These are phyloP conservation scores for Pituophis catenifer DNA, from an alignment of 2,113 vertebrate species.

Conservation along the genomic window DNA sequence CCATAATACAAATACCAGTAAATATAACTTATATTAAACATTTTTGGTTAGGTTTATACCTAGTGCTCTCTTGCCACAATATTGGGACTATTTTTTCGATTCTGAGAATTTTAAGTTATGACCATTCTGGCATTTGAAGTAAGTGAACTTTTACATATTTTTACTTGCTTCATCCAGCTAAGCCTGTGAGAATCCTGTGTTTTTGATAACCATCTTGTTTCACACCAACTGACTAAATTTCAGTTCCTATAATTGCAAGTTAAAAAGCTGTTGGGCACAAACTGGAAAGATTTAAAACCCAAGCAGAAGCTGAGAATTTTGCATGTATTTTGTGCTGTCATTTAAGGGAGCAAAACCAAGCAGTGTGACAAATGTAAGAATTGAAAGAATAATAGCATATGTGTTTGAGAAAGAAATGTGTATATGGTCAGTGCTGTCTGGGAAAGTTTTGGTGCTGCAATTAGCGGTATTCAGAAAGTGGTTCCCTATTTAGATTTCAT, in stretches of 20 bases:
- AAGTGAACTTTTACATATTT: background rate
- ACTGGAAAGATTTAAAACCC: constrained; percentile 33
- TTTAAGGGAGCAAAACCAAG: background rate
- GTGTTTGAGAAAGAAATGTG: background rate
- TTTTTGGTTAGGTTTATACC: background rate
- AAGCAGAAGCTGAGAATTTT: constrained; percentile 58
- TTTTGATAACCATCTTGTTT: constrained; percentile 1
- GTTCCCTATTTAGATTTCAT: background rate
- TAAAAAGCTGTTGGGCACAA: constrained; percentile 17
- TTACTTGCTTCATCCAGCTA: background rate
- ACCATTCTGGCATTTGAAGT: background rate
- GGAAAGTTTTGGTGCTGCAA: background rate
- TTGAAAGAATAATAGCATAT: background rate
- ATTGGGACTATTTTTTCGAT: background rate
- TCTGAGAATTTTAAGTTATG: background rate
- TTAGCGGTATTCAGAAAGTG: background rate
- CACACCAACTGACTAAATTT: constrained; percentile 19
- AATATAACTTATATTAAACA: constrained; percentile 12
- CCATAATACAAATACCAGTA: background rate
- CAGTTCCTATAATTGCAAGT: constrained; percentile 2
- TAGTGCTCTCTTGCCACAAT: background rate
- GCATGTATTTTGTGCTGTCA: constrained; percentile 4
- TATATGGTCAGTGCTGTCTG: background rate
- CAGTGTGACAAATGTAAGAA: background rate
- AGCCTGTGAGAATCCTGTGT: background rate